Conservation (phyloP, 2,113 vertebrate genomes). For the Ochotona princeps region DNA sequence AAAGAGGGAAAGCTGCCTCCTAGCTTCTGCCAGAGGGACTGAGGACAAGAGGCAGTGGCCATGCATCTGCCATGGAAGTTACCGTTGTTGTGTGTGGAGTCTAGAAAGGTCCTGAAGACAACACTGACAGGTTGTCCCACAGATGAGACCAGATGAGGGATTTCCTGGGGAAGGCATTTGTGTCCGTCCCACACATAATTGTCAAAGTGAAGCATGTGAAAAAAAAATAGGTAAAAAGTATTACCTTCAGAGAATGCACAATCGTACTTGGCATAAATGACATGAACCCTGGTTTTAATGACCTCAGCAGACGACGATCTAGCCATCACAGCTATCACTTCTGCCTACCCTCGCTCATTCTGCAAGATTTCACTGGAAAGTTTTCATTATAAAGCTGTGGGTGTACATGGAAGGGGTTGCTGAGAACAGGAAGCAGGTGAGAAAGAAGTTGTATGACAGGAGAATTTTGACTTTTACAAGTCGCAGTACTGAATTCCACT, state of each 20-base stretch:
- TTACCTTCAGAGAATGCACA: neutral
- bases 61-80: neutral
- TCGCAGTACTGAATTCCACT: no score
- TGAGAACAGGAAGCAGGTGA: no score
- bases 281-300: neutral
- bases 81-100: neutral
- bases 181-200: neutral
- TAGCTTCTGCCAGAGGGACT: neutral
- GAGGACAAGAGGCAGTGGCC: neutral
- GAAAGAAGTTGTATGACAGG: no score
- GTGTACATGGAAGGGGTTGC: no score
- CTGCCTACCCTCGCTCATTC: no score
- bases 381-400: no score
- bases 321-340: no score
- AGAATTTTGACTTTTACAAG: no score
- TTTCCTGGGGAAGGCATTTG: neutral
- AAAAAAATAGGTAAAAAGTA: neutral
- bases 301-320: no score
- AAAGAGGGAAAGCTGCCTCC: neutral
- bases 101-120: neutral
- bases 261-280: neutral
- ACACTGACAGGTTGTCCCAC: rapidly evolving
- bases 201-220: conserved; percentile 1
- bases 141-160: neutral
- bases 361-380: no score